These are phyloP conservation scores for Rhyzopertha dominica DNA, from an alignment of 1,140 invertebrate species.

Conservation along the genomic window DNA sequence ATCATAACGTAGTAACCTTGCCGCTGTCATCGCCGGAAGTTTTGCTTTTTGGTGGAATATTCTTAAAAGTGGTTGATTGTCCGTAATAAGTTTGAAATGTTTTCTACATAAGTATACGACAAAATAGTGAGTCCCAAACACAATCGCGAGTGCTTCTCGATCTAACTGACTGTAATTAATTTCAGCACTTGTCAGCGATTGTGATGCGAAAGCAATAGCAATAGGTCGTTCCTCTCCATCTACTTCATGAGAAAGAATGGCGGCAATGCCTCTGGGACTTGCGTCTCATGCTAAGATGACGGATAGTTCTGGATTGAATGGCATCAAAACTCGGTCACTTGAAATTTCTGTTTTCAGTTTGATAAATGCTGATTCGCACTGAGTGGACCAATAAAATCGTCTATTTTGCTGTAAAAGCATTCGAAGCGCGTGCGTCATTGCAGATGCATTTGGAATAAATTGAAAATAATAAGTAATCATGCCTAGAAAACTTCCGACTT, in stretches of 20 bases:
- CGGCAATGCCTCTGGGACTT: background rate
- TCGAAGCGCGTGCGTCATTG: background rate
- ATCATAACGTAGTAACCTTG: constrained; percentile 31
- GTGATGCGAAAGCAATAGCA: constrained; percentile 24
- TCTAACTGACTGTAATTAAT: constrained; percentile 29
- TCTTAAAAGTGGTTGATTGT: constrained; percentile 33
- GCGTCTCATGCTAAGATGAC: constrained; percentile 13
- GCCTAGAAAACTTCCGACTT: constrained; percentile 37
- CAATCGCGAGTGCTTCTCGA: constrained; percentile 25
- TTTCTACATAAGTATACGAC: constrained; percentile 29
- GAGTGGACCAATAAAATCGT: constrained; percentile 16
- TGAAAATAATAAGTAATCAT: constrained; percentile 38
- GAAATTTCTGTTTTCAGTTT: constrained; percentile 27
- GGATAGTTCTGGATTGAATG: constrained; percentile 15
- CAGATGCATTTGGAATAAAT: constrained; percentile 28
- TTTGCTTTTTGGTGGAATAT: constrained; percentile 35
- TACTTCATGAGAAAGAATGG: background rate
- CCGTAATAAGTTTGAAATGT: constrained; percentile 37
- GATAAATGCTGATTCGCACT: constrained; percentile 23
- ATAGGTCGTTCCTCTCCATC: constrained; percentile 21
- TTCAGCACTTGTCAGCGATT: constrained; percentile 19
- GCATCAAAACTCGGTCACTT: constrained; percentile 28
- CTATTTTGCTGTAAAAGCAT: constrained; percentile 18
- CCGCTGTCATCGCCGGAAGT: constrained; percentile 30
- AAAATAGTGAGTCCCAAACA: constrained; percentile 24